Conservation (phyloP, 2,888 invertebrate genomes). For the Nyleta sp. region DNA sequence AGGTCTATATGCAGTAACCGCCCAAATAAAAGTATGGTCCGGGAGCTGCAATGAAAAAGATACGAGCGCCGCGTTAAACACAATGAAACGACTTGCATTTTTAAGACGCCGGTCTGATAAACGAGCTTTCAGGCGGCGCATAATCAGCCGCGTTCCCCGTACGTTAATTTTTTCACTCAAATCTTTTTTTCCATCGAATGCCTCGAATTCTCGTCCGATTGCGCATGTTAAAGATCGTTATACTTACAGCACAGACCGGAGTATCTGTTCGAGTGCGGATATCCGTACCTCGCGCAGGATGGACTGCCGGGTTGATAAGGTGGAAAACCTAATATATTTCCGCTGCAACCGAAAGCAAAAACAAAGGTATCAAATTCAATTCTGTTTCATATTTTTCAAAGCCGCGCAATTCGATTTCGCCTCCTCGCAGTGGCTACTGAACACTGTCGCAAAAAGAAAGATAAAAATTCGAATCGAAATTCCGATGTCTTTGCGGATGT, state of each 20-base stretch:
- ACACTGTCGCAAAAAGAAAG: no score
- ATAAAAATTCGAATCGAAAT: no score
- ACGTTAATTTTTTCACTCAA: slow-evolving; percentile 35
- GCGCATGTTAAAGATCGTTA: slow-evolving; percentile 50
- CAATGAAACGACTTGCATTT: slow-evolving; percentile 29
- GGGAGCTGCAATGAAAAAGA: slow-evolving; percentile 70
- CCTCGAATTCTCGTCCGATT: slow-evolving; percentile 20
- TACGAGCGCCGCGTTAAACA: slow-evolving; percentile 15
- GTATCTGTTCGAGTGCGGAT: slow-evolving; percentile 88
- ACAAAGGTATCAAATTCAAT: slow-evolving; percentile 26
- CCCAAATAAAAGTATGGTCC: slow-evolving; percentile 75
- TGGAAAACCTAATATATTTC: slow-evolving; percentile 89
- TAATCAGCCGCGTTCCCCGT: slow-evolving; percentile 13
- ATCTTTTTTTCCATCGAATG: no score
- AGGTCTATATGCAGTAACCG: slow-evolving; percentile 73
- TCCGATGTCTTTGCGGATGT: no score
- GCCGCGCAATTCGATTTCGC: no score
- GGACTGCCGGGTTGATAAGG: slow-evolving; percentile 91
- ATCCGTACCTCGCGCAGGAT: slow-evolving; percentile 88
- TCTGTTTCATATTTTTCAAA: slow-evolving; percentile 19
- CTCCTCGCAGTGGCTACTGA: no score
- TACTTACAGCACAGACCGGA: slow-evolving; percentile 90
- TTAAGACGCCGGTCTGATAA: slow-evolving; percentile 35
- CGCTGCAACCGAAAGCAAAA: slow-evolving; percentile 82
- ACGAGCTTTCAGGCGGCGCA: slow-evolving; percentile 1